Conservation (phyloP, 2,888 invertebrate species). For the Machimus atricapillus region DNA sequence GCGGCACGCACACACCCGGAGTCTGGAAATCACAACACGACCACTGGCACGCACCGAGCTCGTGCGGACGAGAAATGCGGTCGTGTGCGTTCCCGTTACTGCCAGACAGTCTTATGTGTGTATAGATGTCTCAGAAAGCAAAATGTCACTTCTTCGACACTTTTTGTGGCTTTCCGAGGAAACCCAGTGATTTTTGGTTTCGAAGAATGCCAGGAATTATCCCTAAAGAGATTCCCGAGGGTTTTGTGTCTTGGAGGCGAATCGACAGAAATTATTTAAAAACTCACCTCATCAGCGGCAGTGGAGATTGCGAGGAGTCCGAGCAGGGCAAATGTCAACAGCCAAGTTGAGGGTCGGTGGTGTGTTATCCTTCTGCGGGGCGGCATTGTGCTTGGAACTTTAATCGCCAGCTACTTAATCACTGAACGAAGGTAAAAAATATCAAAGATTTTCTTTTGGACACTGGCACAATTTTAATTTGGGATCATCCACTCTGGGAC, state of each 20-base stretch:
- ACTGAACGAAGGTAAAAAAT: neutral
- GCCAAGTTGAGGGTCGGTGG: slow-evolving; percentile 37
- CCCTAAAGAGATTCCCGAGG: neutral
- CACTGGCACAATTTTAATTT: slow-evolving; percentile 15
- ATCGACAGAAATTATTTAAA: neutral
- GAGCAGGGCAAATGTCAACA: slow-evolving; percentile 33
- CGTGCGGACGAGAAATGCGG: neutral
- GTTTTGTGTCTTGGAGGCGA: neutral
- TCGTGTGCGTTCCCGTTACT: neutral
- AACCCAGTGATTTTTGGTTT: neutral
- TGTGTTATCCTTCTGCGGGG: slow-evolving; percentile 36
- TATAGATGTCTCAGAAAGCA: neutral
- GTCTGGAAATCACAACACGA: neutral
- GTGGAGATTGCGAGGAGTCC: neutral
- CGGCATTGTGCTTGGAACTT: slow-evolving; percentile 15
- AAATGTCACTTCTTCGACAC: slow-evolving; percentile 16
- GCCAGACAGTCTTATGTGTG: neutral
- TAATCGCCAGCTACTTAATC: neutral
- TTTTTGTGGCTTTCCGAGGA: neutral
- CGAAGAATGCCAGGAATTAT: neutral
- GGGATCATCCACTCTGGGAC: neutral
- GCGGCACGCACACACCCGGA: neutral
- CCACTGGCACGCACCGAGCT: neutral
- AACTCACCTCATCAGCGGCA: slow-evolving; percentile 28
- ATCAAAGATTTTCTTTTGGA: neutral